Conservation (phyloP, 2,888 invertebrate genomes). For the Barypeithes pellucidus region DNA sequence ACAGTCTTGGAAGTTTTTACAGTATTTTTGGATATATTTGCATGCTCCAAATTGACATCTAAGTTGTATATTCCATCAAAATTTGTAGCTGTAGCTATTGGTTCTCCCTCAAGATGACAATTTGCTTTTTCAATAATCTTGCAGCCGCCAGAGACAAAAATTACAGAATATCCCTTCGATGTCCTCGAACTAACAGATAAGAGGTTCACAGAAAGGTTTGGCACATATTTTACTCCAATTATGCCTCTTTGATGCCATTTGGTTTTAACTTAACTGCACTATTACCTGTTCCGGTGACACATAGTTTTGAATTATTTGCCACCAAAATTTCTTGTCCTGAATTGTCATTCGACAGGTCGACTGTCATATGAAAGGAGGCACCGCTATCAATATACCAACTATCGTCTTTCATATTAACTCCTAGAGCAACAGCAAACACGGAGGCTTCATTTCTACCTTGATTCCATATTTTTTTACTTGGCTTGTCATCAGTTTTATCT, state of each 20-base stretch:
- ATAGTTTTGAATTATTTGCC: constrained; percentile 43
- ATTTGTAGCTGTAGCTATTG: neutral
- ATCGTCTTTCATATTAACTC: too few relatives aligned
- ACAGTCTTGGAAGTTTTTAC: too few relatives aligned
- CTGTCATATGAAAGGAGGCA: constrained; percentile 15
- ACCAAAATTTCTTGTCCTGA: too few relatives aligned
- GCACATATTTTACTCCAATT: constrained; percentile 51
- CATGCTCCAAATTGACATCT: neutral
- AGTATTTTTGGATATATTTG: neutral
- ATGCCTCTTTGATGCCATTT: too few relatives aligned
- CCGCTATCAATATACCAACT: too few relatives aligned
- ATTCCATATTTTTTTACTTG: neutral
- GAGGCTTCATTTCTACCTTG: neutral
- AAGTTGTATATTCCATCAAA: neutral
- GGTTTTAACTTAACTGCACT: too few relatives aligned
- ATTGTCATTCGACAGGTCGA: constrained; percentile 37
- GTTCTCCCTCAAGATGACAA: neutral
- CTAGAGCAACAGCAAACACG: too few relatives aligned
- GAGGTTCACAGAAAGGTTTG: constrained; percentile 45
- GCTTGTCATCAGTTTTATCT: too few relatives aligned
- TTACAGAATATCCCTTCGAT: neutral
- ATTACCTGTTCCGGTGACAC: too few relatives aligned
- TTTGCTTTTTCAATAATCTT: neutral
- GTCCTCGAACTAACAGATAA: neutral
- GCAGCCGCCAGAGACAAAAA: neutral